These are phyloP conservation scores for Drosophila barbarae DNA, from an alignment of 2,888 invertebrate genomes.

Conservation along the genomic window DNA sequence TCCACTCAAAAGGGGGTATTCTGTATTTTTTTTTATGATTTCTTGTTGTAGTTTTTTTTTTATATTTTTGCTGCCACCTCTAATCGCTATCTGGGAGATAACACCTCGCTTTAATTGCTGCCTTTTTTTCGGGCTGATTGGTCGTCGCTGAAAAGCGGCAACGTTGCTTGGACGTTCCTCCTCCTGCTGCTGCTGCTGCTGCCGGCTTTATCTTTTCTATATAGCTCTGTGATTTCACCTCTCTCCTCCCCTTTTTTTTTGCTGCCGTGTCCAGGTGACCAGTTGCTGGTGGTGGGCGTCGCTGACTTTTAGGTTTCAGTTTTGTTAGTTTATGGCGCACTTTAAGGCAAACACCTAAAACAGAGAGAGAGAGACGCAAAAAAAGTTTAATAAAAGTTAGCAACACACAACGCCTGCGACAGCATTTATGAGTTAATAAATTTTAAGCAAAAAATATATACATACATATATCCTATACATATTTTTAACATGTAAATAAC, in stretches of 20 bases:
- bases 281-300: constrained; percentile 62
- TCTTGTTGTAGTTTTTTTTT: neutral
- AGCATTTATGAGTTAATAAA: constrained; percentile 71
- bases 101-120: constrained; percentile 33
- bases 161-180: constrained; percentile 36
- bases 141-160: constrained; percentile 64
- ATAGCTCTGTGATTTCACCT: constrained; percentile 61
- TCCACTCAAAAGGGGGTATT: constrained; percentile 27
- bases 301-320: constrained; percentile 47
- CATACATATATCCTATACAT: constrained; percentile 39
- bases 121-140: constrained; percentile 35
- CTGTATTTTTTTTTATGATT: constrained; percentile 1
- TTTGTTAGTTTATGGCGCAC: constrained; percentile 70
- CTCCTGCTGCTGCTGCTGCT: constrained; percentile 19
- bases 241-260: constrained; percentile 13
- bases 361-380: constrained; percentile 33
- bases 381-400: constrained; percentile 69
- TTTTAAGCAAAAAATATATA: constrained; percentile 59
- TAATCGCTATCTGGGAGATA: constrained; percentile 41
- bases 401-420: constrained; percentile 74
- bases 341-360: constrained; percentile 73
- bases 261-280: constrained; percentile 12
- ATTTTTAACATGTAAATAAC: neutral
- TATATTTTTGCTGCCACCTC: constrained; percentile 13
- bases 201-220: constrained; percentile 23